These are phyloP conservation scores for Aurelia aurita complex sp. Pacific DNA, from an alignment of 30 jellyfish, hydroid and myxozoan species.

Conservation along the genomic window DNA sequence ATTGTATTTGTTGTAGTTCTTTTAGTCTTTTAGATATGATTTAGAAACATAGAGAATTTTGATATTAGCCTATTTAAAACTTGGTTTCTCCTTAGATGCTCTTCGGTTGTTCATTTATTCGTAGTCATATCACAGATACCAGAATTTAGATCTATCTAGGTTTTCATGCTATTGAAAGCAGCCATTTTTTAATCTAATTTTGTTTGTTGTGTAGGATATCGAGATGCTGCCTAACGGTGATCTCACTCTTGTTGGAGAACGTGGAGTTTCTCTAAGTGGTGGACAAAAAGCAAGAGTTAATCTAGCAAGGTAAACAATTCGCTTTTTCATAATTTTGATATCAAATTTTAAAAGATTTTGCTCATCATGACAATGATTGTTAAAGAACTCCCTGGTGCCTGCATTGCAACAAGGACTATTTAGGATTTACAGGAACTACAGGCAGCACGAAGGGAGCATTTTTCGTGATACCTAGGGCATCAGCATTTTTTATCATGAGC, in stretches of 20 bases:
- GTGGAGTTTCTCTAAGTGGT: constrained; percentile 95
- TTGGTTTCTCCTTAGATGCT: too few species aligned
- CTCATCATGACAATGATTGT: neutral
- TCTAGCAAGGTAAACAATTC: constrained; percentile 69
- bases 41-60: too few species aligned
- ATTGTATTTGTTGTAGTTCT: too few species aligned
- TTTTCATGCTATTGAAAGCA: too few species aligned
- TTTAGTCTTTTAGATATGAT: too few species aligned
- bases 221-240: constrained; percentile 84
- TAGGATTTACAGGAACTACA: too few species aligned
- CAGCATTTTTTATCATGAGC: neutral
- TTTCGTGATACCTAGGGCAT: neutral
- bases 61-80: too few species aligned
- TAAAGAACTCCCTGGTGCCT: neutral
- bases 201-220: constrained; percentile 53
- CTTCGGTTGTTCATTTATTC: too few species aligned
- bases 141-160: too few species aligned
- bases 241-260: constrained; percentile 83
- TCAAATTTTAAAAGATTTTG: neutral
- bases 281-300: constrained; percentile 95
- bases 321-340: neutral
- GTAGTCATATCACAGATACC: too few species aligned
- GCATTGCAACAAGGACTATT: too few species aligned
- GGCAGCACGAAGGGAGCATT: neutral
- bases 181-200: neutral